These are phyloP conservation scores for Ictalurus punctatus DNA, from an alignment of 2,113 vertebrate species.

Conservation along the genomic window DNA sequence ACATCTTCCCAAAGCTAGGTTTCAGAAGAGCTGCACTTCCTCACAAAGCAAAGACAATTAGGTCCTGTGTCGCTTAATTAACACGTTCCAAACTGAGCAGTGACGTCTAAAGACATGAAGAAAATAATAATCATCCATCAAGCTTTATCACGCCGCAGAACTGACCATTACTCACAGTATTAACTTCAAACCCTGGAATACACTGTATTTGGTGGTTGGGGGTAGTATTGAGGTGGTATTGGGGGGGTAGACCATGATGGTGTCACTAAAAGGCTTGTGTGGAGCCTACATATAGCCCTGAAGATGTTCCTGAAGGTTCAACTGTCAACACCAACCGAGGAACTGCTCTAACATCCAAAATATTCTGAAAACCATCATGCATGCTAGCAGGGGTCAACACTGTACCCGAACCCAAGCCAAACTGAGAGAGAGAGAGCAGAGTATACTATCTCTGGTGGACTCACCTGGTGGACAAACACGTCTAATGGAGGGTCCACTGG, in stretches of 20 bases:
- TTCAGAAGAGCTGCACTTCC: not conserved
- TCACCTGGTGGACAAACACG: slow-evolving; percentile 99
- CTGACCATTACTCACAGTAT: not conserved
- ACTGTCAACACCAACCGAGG: not conserved
- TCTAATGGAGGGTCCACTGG: slow-evolving; percentile 91
- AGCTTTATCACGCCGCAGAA: not conserved
- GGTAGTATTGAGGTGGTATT: too few relatives aligned
- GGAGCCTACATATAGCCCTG: not conserved
- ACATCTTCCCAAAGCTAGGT: slow-evolving; percentile 30
- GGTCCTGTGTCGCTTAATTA: not conserved
- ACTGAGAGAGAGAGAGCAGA: not conserved
- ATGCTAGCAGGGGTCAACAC: not conserved
- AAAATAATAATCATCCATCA: not conserved
- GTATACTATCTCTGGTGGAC: slow-evolving; percentile 51
- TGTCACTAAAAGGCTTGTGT: not conserved
- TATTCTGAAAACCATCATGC: not conserved
- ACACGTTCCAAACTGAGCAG: not conserved
- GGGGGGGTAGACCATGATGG: not conserved
- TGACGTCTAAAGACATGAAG: not conserved
- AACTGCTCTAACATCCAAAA: not conserved
- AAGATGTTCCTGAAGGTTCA: not conserved
- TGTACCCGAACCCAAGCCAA: not conserved
- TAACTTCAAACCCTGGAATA: not conserved
- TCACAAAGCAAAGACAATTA: not conserved
- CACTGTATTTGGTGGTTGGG: not conserved